phyloP scores from a whole-genome alignment of 2,888 invertebrate genomes.

The Smittia sp. region DNA sequence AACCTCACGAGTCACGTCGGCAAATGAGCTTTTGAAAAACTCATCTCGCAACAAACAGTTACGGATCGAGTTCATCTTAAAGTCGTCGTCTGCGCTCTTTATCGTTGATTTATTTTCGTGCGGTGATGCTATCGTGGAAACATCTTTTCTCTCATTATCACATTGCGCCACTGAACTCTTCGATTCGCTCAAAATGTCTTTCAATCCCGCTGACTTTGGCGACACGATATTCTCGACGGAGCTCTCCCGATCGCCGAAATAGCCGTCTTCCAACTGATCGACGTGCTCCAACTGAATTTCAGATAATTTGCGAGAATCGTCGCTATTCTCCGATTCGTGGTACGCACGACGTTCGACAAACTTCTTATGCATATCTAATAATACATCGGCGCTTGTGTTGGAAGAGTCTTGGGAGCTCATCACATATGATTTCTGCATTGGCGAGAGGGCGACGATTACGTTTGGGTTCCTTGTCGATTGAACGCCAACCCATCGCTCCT shows the following conservation, averaged over 20 bases:
- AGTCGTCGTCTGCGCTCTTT: background rate
- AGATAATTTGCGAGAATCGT: conserved; percentile 45
- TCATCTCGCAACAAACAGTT: conserved; percentile 27
- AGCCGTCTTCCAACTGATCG: conserved; percentile 18
- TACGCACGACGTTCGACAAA: conserved; percentile 64
- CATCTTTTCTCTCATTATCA: conserved; percentile 1
- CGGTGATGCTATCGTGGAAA: background rate
- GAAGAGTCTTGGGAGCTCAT: conserved; percentile 53
- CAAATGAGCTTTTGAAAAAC: background rate
- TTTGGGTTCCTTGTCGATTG: conserved; percentile 62
- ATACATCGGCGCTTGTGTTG: conserved; percentile 57
- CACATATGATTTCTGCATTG: conserved; percentile 64
- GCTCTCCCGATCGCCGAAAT: conserved; percentile 25
- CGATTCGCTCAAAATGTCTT: background rate
- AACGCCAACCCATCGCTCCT: conserved; percentile 58
- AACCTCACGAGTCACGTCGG: background rate
- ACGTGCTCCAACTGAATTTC: conserved; percentile 45
- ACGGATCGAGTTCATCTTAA: conserved; percentile 29
- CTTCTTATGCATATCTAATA: conserved; percentile 68
- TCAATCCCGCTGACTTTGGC: conserved; percentile 1
- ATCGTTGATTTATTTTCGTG: background rate
- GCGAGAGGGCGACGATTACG: conserved; percentile 67
- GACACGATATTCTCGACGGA: background rate
- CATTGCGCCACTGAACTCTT: background rate
- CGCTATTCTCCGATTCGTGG: conserved; percentile 52